These are phyloP conservation scores for Sanderia malayensis DNA, from an alignment of 30 jellyfish, hydroid and myxozoan genomes.

Conservation along the genomic window DNA sequence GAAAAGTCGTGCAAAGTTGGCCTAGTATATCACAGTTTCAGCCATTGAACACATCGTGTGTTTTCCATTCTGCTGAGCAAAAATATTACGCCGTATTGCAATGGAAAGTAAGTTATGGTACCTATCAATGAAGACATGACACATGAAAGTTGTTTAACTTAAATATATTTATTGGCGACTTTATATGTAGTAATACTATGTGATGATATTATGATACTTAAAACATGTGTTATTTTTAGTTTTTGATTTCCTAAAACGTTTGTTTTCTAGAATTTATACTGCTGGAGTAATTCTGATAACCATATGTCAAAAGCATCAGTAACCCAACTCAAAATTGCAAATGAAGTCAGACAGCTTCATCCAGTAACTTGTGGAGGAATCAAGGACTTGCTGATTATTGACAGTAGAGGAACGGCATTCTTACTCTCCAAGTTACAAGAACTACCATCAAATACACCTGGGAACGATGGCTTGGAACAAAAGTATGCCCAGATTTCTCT, in stretches of 20 bases:
- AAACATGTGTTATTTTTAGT: no score
- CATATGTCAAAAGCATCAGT: background rate
- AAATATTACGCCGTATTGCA: conserved; percentile 25
- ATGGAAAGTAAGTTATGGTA: conserved; percentile 12
- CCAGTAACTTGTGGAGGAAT: background rate
- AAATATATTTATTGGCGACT: background rate
- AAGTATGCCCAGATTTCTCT: no score
- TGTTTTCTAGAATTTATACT: background rate
- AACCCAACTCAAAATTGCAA: background rate
- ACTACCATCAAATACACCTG: background rate
- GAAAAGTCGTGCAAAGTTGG: conserved; percentile 46
- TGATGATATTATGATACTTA: background rate
- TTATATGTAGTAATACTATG: background rate
- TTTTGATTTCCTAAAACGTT: no score
- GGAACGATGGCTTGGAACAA: no score
- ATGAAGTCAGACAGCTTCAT: background rate
- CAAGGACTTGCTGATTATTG: background rate
- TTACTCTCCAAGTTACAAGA: background rate
- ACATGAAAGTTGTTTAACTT: background rate
- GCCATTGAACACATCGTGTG: conserved; percentile 21
- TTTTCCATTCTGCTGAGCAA: background rate
- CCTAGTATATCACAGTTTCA: conserved; percentile 9
- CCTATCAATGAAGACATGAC: background rate
- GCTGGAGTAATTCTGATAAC: background rate
- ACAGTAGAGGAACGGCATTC: background rate